phyloP scores from a whole-genome alignment of 2,113 vertebrate species.

The Gambusia holbrooki region DNA sequence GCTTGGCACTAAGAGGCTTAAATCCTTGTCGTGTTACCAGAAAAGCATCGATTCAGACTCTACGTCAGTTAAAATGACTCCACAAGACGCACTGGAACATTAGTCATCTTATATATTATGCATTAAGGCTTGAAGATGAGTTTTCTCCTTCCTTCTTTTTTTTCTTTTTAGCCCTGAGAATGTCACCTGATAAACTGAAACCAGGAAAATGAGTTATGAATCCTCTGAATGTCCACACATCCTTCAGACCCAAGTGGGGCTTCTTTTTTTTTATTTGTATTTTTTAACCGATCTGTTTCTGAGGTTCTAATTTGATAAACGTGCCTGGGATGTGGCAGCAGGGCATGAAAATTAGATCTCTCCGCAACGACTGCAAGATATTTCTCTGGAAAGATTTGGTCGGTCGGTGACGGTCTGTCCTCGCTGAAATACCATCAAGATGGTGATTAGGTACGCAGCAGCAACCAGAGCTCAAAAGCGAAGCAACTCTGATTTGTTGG shows the following conservation, averaged over 20 bases:
- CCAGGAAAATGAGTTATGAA: conserved; percentile 28
- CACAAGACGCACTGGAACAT: conserved; percentile 81
- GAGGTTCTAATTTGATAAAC: conserved; percentile 31
- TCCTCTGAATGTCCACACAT: conserved; percentile 12
- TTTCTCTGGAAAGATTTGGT: background rate
- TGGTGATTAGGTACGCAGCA: conserved; percentile 24
- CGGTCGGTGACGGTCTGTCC: background rate
- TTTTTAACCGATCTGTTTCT: background rate
- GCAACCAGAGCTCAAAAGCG: background rate
- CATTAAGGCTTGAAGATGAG: conserved; percentile 86
- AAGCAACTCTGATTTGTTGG: background rate
- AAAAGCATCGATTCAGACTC: conserved; percentile 89
- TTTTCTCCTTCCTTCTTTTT: conserved; percentile 38
- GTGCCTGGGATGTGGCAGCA: conserved; percentile 10
- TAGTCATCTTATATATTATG: conserved; percentile 93
- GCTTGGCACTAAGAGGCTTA: conserved; percentile 79
- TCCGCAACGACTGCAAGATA: background rate
- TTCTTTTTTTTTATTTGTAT: conserved; percentile 4
- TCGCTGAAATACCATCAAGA: conserved; percentile 27
- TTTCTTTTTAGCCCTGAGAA: conserved; percentile 40
- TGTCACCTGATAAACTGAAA: conserved; percentile 54
- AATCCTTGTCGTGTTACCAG: conserved; percentile 86
- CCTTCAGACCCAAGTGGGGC: background rate
- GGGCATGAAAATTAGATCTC: conserved; percentile 13
- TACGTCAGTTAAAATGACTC: conserved; percentile 83